Conservation (phyloP, 2,888 invertebrate species). For the Cyclophora albipunctata region DNA sequence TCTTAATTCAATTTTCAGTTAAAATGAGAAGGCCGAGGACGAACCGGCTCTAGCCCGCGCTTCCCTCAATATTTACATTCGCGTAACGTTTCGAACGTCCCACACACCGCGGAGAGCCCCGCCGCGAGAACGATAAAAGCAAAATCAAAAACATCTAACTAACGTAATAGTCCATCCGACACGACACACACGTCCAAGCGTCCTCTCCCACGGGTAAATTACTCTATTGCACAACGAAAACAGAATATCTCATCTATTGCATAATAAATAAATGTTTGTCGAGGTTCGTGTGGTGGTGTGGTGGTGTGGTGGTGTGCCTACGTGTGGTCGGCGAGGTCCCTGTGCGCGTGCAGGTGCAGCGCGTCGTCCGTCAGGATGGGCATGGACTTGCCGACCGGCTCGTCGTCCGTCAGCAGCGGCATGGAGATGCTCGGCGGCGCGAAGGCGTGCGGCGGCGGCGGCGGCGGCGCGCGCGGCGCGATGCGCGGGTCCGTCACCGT, state of each 20-base stretch:
- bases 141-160: not conserved
- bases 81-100: conserved; percentile 37
- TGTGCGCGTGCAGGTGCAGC: conserved; percentile 51
- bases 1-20: conserved; percentile 25
- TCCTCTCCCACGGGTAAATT: not conserved
- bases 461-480: conserved; percentile 58
- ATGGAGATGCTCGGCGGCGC: conserved; percentile 71
- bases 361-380: conserved; percentile 60
- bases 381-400: conserved; percentile 54
- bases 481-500: conserved; percentile 86
- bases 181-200: not conserved
- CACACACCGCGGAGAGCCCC: no score
- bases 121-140: not conserved
- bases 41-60: conserved; percentile 5
- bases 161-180: conserved; percentile 7
- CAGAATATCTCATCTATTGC: not conserved
- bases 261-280: not conserved
- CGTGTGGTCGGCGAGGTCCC: conserved; percentile 45
- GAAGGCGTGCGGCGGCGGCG: conserved; percentile 46
- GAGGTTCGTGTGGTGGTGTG: not conserved
- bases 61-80: conserved; percentile 38
- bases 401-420: conserved; percentile 76
- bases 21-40: conserved; percentile 26
- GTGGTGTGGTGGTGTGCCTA: conserved; percentile 20
- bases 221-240: conserved; percentile 6